Evolutionary conservation across 2,888 invertebrate genomes (phyloP), one percentile per base, ranked within the genome.

Genomic region (Bursaphelenchus okinawaensis): DNA sequence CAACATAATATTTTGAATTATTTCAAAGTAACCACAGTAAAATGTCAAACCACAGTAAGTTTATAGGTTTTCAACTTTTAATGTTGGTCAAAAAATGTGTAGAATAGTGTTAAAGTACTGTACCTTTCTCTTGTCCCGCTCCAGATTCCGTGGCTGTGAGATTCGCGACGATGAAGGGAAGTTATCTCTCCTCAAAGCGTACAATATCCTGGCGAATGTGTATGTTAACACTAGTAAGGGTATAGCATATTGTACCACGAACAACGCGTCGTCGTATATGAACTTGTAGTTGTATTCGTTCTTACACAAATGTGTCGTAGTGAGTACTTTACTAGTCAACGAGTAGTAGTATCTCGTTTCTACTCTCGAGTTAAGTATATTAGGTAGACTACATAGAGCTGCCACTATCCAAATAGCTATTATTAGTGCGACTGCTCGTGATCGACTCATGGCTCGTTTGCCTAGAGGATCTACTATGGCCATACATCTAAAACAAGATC

Each of bases 381-480:
- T 67, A 7, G 76, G 78, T 16, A 78, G 62, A 27, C 75, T 74
- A 19, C 76, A 72, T 28, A 76, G 50, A 7, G 73, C 70, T n/a
- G 77, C 75, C 9, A 73, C 52, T 7, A 74, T 19, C 78, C 78
- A 78, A 55, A 78, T 75, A 12, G 72, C 24, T 12, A 67, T 31
- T 22, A 78, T 77, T 7, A 70, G 64, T 31, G 68, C 65, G 22
- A 72, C 57, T 19, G 76, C 68, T 31, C 72, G 57, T 29, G 65
- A 63, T 24, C 71, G 67, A 16, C 73, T 72, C 22, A 76, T 66
- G 6, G 74, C 74, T 22, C 74, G 64, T 52, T 76, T 91, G 71
- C 91, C 87, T 80, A 93, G 87, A 0, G 93, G 93, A 78, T 90
- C 87, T 50, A 93, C 91, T 73, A 93, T 93, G 1, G 92, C 93